Evolutionary conservation across 2,113 vertebrate species (phyloP).

Genomic region (Riparia riparia): DNA sequence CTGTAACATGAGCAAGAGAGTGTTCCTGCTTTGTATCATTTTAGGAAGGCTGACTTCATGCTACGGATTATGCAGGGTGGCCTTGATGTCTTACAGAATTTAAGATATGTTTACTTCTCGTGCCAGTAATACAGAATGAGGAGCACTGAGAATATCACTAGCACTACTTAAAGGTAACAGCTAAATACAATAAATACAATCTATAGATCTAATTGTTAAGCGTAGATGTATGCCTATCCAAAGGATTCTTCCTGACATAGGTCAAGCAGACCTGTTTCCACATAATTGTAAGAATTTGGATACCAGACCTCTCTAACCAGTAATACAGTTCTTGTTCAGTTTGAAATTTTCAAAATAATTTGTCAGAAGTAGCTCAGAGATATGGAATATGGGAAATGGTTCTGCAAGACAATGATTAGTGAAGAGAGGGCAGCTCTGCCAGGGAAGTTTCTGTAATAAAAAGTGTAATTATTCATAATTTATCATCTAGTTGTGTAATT

Average conservation of each 20-base stretch:
- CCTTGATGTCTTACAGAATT: not conserved
- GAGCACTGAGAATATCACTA: not conserved
- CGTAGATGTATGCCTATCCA: not conserved
- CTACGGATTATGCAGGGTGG: not conserved
- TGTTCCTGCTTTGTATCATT: not conserved
- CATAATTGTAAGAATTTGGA: not conserved
- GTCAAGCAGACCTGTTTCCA: not conserved
- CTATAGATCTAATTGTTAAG: not conserved
- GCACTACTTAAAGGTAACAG: not conserved
- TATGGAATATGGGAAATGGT: not conserved
- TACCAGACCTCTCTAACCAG: not conserved
- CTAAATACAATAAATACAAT: not conserved
- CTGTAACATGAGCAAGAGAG: slow-evolving; percentile 32
- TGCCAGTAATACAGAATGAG: not conserved
- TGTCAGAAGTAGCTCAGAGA: not conserved
- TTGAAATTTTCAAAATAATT: not conserved
- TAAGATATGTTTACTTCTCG: not conserved
- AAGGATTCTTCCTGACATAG: not conserved
- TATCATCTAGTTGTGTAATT: not conserved
- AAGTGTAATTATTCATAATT: not conserved
- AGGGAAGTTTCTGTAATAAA: not conserved
- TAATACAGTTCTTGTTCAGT: not conserved
- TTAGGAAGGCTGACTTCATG: slow-evolving; percentile 53
- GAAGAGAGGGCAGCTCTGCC: not conserved
- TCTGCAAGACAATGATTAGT: not conserved